Percentiles rank a stretch among this genome's conserved stretches.
Conservation (phyloP, 2,888 invertebrate species). For the Pterostichus niger region DNA sequence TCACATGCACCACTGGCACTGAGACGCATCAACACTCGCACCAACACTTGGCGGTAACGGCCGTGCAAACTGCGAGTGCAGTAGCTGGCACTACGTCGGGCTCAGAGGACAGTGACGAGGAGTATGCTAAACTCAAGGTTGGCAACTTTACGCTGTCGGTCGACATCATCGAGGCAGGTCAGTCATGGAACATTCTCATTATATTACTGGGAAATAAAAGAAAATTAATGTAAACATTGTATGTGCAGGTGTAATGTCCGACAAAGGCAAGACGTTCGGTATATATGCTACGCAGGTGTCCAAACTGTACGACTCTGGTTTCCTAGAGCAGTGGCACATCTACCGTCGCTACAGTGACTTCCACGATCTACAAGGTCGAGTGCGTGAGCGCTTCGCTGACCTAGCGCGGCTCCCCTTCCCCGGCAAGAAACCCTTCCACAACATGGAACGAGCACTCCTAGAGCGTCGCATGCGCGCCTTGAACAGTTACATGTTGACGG, state of each 20-base stretch:
- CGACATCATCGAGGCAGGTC: conserved; percentile 84
- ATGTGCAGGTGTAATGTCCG: conserved; percentile 85
- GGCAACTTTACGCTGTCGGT: conserved; percentile 77
- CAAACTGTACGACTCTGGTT: conserved; percentile 83
- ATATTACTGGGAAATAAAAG: too few species aligned
- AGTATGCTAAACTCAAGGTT: conserved; percentile 70
- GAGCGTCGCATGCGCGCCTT: conserved; percentile 91
- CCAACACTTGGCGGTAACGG: too few species aligned
- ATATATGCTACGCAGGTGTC: conserved; percentile 92
- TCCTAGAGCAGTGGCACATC: conserved; percentile 92
- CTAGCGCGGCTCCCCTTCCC: conserved; percentile 90
- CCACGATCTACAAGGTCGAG: conserved; percentile 90
- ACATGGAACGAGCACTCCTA: conserved; percentile 90
- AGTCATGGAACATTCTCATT: conserved; percentile 50
- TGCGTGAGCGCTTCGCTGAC: conserved; percentile 84
- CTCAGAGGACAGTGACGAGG: conserved; percentile 22
- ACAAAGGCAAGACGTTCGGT: conserved; percentile 91
- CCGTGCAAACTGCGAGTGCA: too few species aligned
- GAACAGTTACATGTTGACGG: conserved; percentile 84
- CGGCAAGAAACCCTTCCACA: conserved; percentile 96
- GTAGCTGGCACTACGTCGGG: too few species aligned
- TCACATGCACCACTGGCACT: conserved; percentile 70
- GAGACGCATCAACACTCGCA: background rate
- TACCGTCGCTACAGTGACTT: conserved; percentile 97
- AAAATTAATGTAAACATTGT: background rate